Evolutionary conservation across 2,888 invertebrate genomes (phyloP), one percentile per base, ranked within the genome.

Genomic region (Coelogynopora nodosa): DNA sequence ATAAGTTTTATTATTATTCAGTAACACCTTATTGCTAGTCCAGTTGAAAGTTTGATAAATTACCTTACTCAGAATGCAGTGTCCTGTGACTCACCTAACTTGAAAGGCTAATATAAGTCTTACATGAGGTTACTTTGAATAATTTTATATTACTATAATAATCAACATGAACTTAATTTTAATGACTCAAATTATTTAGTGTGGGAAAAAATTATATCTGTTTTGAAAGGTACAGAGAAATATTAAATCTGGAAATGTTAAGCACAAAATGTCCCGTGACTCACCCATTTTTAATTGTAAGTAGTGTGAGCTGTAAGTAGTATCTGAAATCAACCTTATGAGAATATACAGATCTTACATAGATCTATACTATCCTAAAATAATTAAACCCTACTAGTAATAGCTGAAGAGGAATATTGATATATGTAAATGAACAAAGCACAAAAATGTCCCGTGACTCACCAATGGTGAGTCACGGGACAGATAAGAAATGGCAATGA

Each of bases 21-120:
- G 74, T 74, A 74, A 74, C 74, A 74, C 18, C 74, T 74, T 26
- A 74, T 13, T 74, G 74, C 74, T 74, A 74, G 74, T 74, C 74
- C 27, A 74, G 74, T 74, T 74, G 74, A 74, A 74, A 74, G 74
- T 74, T 74, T 74, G 27, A 74, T 74, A 74, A n/a, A 74, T 26
- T 74, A 23, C 5, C 23, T 74, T 23, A 23, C 74, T 26, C 27
- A 13, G 27, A 74, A 26, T 74, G 74, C 27, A 74, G 74, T 74
- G 74, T 74, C 74, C 74, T 26, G 23, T 74, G 74, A 74, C 74
- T 74, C 74, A 49, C 49, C 49, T 49, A 49, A 49, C 49, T 49
- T 49, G 49, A 49, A 49, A 49, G 49, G 49, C 49, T 49, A n/a
- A n/a, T 49, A 49, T 49, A 49, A 49, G 49, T 49, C 49, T 49